These are phyloP conservation scores for Philaenus spumarius DNA, from an alignment of 1,140 invertebrate species.

Conservation along the genomic window DNA sequence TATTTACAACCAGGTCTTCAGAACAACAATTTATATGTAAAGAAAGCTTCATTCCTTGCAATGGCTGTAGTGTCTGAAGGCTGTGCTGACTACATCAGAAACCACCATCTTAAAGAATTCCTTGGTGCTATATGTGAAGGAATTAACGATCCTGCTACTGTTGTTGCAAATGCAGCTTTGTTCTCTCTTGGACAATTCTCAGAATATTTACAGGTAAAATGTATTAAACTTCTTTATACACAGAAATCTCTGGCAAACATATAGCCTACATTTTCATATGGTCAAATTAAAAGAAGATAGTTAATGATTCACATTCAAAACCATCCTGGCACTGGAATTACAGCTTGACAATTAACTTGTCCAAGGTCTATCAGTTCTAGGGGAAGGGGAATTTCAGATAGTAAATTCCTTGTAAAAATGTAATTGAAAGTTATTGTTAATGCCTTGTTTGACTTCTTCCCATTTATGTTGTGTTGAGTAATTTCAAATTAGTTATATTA, in stretches of 20 bases:
- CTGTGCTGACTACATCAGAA: conserved; percentile 65
- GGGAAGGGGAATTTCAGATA: not conserved
- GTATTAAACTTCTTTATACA: not conserved
- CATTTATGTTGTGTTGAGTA: no score
- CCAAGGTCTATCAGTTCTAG: not conserved
- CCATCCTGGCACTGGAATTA: no score
- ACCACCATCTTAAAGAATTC: conserved; percentile 63
- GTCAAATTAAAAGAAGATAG: not conserved
- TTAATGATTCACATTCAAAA: no score
- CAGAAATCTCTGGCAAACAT: no score
- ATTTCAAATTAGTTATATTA: no score
- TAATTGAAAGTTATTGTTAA: no score
- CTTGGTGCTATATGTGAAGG: conserved; percentile 62
- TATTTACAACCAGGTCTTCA: conserved; percentile 54
- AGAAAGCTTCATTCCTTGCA: conserved; percentile 63
- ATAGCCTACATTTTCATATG: no score
- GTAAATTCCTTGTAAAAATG: not conserved
- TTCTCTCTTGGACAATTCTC: conserved; percentile 78
- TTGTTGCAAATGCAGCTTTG: conserved; percentile 66
- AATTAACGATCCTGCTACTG: conserved; percentile 51
- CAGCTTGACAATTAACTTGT: not conserved
- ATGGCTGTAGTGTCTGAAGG: conserved; percentile 74
- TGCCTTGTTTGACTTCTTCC: no score
- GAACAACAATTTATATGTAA: conserved; percentile 48
- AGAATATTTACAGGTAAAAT: conserved; percentile 60